Evolutionary conservation across 2,888 invertebrate species (phyloP), one percentile per base, ranked within the genome.

Genomic region (Eupithecia insigniata): DNA sequence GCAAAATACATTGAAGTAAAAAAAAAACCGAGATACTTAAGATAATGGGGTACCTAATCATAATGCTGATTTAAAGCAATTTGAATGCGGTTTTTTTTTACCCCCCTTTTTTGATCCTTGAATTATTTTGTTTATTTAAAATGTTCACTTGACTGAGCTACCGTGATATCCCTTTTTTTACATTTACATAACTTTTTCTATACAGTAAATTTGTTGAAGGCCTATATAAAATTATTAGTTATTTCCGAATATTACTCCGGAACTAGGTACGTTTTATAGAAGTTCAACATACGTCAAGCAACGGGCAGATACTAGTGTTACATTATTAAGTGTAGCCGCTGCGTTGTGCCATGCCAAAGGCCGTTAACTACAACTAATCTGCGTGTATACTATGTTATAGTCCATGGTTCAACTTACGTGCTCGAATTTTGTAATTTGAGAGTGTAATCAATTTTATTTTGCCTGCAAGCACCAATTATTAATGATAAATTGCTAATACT

Each of bases 381-480:
- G 39, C 10, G 22, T 6, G 30, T 7, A 12, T 14, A 67, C 58
- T 73, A 30, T 14, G 60, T 28, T 12, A 28, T 65, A 65, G 32
- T 60, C 70, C 67, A 55, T 68, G 73, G 1, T 28, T n/a, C 43
- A 71, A 74, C 74, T 71, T 66, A 66, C 67, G 67, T 22, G 34
- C 61, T 39, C 61, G 65, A 39, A 32, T 67, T 74, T 71, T 67
- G 71, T 71, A 71, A 74, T 74, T 43, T 30, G 74, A 74, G 60
- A 64, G n/a, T 8, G 66, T 51, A 65, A 71, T 74, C 71, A 74
- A 73, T 73, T 66, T 64, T 66, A 32, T 71, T 67, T 65, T 69
- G 60, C 51, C n/a, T 61, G 55, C 22, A 16, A 46, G 30, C 28
- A 62, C 34, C 66, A 66, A 72, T 73, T 72, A 66, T 30, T 28